Conservation (phyloP, 2,888 invertebrate species). For the Parnassius mnemosyne region DNA sequence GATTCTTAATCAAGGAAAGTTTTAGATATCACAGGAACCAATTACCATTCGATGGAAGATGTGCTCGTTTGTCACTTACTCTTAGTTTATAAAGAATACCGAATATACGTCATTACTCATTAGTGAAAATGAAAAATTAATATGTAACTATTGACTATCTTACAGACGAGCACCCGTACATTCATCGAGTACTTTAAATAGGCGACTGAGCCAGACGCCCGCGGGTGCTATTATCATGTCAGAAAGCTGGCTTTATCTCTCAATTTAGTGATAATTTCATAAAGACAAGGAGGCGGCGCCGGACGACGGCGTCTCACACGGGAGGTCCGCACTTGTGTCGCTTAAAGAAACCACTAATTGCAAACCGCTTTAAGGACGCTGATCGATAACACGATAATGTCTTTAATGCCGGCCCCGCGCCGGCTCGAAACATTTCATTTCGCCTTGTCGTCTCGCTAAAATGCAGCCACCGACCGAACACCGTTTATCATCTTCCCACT, state of each 20-base stretch:
- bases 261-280: conserved; percentile 75
- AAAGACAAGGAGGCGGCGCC: conserved; percentile 54
- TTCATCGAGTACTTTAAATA: conserved; percentile 53
- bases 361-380: conserved; percentile 65
- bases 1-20: too few relatives aligned
- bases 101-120: neutral
- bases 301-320: conserved; percentile 47
- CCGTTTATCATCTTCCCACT: conserved; percentile 23
- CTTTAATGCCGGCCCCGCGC: conserved; percentile 62
- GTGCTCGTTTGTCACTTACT: too few relatives aligned
- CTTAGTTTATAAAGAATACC: too few relatives aligned
- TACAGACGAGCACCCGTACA: conserved; percentile 24
- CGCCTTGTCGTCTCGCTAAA: conserved; percentile 49
- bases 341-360: conserved; percentile 62
- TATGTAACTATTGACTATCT: conserved; percentile 29
- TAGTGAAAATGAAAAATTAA: conserved; percentile 5
- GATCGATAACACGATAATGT: conserved; percentile 74
- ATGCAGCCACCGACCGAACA: conserved; percentile 32
- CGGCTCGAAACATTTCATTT: conserved; percentile 55
- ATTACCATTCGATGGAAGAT: too few relatives aligned
- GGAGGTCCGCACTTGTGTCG: conserved; percentile 57
- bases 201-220: conserved; percentile 46
- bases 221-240: conserved; percentile 65
- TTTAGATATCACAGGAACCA: too few relatives aligned
- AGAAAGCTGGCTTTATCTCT: conserved; percentile 66